Evolutionary conservation across 35 echinoderm and acorn worm genomes (phyloP).

Genomic region (Ophiothrix spiculata): DNA sequence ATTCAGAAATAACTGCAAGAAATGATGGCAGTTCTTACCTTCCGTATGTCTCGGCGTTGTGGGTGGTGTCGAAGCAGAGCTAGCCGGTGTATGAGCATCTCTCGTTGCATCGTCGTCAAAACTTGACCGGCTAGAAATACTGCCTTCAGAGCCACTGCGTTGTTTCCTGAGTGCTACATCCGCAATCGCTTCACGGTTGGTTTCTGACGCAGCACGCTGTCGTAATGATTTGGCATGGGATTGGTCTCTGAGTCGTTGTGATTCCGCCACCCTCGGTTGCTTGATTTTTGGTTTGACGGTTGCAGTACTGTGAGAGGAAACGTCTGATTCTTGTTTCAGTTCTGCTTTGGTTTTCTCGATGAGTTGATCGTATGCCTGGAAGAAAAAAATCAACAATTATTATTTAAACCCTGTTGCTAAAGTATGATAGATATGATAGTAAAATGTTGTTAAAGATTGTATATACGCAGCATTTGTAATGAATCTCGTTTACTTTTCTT

Average conservation of each 20-base stretch:
- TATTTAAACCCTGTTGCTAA: too few species aligned
- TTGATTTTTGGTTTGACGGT: conserved; percentile 96
- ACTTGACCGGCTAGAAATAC: conserved; percentile 58
- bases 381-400: not conserved
- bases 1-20: not conserved
- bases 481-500: too few species aligned
- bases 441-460: too few species aligned
- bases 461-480: too few species aligned
- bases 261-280: conserved; percentile 65
- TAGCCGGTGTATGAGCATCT: conserved; percentile 23
- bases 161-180: conserved; percentile 49
- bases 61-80: conserved; percentile 37
- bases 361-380: conserved; percentile 81
- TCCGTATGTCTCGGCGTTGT: conserved; percentile 51
- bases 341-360: conserved; percentile 88
- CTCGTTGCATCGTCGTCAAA: conserved; percentile 64
- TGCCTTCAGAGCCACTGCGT: conserved; percentile 42
- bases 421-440: too few species aligned
- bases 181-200: conserved; percentile 45
- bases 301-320: not conserved
- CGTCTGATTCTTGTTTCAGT: conserved; percentile 59
- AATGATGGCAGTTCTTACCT: conserved; percentile 8
- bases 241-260: conserved; percentile 62
- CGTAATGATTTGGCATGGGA: conserved; percentile 71
- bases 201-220: conserved; percentile 85